These are phyloP conservation scores for Pluvialis apricaria DNA, from an alignment of 2,113 vertebrate genomes.

Conservation along the genomic window DNA sequence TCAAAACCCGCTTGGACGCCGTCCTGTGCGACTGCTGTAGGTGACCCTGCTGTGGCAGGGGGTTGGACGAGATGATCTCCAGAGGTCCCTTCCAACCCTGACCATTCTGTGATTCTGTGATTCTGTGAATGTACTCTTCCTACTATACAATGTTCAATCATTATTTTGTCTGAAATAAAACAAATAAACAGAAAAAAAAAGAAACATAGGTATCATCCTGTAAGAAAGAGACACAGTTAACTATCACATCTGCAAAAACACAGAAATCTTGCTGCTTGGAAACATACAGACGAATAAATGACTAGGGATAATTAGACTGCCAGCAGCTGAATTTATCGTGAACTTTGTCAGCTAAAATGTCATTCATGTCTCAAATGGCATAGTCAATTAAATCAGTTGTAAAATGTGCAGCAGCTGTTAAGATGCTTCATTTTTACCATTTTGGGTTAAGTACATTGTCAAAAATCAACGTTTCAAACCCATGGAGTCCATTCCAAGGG, in stretches of 20 bases:
- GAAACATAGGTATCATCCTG: not conserved
- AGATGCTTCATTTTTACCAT: not conserved
- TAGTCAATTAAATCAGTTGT: not conserved
- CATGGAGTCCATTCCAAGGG: not conserved
- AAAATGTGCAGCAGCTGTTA: not conserved
- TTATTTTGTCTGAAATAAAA: not conserved
- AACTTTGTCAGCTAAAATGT: slow-evolving; percentile 16
- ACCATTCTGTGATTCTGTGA: too few relatives aligned
- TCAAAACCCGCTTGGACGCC: too few relatives aligned
- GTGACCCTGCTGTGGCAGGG: too few relatives aligned
- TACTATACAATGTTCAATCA: not conserved
- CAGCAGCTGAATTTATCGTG: not conserved
- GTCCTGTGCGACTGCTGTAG: too few relatives aligned
- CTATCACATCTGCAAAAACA: not conserved
- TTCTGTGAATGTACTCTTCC: not conserved
- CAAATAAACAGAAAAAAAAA: not conserved
- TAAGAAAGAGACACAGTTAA: not conserved
- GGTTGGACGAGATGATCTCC: too few relatives aligned
- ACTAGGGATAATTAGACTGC: not conserved
- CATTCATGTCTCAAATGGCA: not conserved
- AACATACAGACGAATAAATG: not conserved
- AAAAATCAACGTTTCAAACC: not conserved
- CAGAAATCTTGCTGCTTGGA: not conserved
- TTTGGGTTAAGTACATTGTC: not conserved
- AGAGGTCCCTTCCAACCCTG: too few relatives aligned